A percentile compares a stretch with the other conserved stretches of the same genome.
These are phyloP conservation scores for Ceratina australensis DNA, from an alignment of 1,140 invertebrate species.

Conservation along the genomic window DNA sequence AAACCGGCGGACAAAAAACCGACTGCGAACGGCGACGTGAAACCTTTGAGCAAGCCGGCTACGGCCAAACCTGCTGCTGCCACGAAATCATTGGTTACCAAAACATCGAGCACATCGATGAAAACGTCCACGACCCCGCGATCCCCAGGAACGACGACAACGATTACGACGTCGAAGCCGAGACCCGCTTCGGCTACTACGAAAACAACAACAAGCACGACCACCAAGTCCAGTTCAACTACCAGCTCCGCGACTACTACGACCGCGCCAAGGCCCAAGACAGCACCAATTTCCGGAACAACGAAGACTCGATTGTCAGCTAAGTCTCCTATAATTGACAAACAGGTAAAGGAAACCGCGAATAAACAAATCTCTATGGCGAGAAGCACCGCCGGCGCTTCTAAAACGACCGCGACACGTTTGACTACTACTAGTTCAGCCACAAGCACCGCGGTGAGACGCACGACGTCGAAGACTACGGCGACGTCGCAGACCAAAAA, in stretches of 20 bases:
- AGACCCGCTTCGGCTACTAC: constrained; percentile 53
- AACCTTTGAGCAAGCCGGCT: constrained; percentile 61
- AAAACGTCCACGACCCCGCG: constrained; percentile 10
- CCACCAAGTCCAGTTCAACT: constrained; percentile 27
- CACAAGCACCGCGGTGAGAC: constrained; percentile 63
- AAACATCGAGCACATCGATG: constrained; percentile 30
- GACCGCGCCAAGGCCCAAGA: constrained; percentile 66
- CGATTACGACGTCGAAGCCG: constrained; percentile 54
- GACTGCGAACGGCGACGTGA: constrained; percentile 80
- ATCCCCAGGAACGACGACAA: constrained; percentile 14
- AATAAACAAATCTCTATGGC: constrained; percentile 82
- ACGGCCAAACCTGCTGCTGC: constrained; percentile 43
- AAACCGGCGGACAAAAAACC: constrained; percentile 76
- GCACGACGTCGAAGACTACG: constrained; percentile 39
- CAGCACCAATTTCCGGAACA: constrained; percentile 61
- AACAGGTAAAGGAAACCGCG: constrained; percentile 81
- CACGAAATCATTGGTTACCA: constrained; percentile 59
- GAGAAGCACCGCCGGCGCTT: constrained; percentile 64
- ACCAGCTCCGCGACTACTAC: constrained; percentile 24
- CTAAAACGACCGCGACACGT: constrained; percentile 52
- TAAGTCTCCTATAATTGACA: constrained; percentile 79
- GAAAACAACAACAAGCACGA: constrained; percentile 19
- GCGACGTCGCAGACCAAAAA: constrained; percentile 65
- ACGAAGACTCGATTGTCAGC: constrained; percentile 46
- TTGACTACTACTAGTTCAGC: constrained; percentile 69